phyloP scores from a whole-genome alignment of 1,140 invertebrate genomes.

The Drosophila santomea region DNA sequence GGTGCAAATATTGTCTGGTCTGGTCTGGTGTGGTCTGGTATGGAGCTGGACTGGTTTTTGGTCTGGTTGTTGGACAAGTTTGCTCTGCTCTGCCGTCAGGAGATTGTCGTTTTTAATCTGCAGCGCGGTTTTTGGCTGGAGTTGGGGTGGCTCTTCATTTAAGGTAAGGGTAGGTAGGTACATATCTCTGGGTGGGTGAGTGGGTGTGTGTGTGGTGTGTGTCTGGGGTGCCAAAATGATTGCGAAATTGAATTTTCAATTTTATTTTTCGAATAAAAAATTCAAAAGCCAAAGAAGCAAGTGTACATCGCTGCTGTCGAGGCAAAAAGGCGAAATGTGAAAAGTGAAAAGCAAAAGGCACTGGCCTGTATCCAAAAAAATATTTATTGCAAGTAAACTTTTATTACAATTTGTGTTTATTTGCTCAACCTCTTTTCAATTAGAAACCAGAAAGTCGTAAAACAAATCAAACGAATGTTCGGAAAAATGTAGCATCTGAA shows the following conservation, averaged over 20 bases:
- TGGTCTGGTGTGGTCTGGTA: background rate
- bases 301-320: background rate
- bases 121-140: slow-evolving; percentile 40
- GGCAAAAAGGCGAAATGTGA: background rate
- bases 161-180: slow-evolving; percentile 19
- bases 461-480: slow-evolving; percentile 42
- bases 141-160: background rate
- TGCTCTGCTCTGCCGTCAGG: slow-evolving; percentile 50
- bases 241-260: slow-evolving; percentile 82
- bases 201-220: slow-evolving; percentile 1
- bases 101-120: slow-evolving; percentile 79
- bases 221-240: slow-evolving; percentile 76
- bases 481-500: slow-evolving; percentile 6
- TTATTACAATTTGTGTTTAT: slow-evolving; percentile 82
- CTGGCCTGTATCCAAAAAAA: slow-evolving; percentile 65
- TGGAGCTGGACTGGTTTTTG: background rate
- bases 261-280: slow-evolving; percentile 80
- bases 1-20: slow-evolving; percentile 8
- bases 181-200: background rate
- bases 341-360: slow-evolving; percentile 1
- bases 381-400: slow-evolving; percentile 82
- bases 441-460: slow-evolving; percentile 62
- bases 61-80: slow-evolving; percentile 34
- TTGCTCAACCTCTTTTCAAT: slow-evolving; percentile 77
- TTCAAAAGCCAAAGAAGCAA: slow-evolving; percentile 62